Evolutionary conservation across 2,797 vertebrate species (phyloP), one percentile per base, ranked within the genome.

Genomic region (Melanotaenia boesemani): DNA sequence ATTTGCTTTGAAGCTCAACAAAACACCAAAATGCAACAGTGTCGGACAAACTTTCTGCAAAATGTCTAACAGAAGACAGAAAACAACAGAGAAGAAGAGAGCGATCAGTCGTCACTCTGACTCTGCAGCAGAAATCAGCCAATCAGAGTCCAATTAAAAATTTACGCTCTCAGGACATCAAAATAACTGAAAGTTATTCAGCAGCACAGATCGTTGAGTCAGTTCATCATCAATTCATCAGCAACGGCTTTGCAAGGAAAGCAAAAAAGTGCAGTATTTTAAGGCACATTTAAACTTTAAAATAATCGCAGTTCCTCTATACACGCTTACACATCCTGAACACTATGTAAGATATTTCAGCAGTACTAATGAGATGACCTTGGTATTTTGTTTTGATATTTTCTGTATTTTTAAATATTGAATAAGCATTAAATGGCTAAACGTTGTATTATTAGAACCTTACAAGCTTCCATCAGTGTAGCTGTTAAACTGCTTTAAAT

Each of bases 141-240:
- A 89, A 92, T 87, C 87, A 88, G 72, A 77, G 79, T 22, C 79
- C 83, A 88, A 88, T 91, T 83, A 88, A 72, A 46, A 88, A 76
- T 67, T 78, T 77, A 74, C 6, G 16, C 79, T 82, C 76, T 55
- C 6, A 4, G 64, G 67, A 88, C 82, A 76, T 78, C 63, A 83
- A 83, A 77, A 81, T 66, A 84, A 80, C 63, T 80, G 77, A 69
- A 62, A 84, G 80, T 83, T 74, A 84, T 87, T 79, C 72, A 68
- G 56, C 66, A 80, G 72, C 26, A 77, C 73, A 70, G 72, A 72
- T 61, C 34, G 46, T 56, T 71, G 72, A 80, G 79, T 70, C 1
- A 74, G 88, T 89, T 91, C 88, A 83, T 88, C 85, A 86, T 82
- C 30, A 26, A 85, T 86, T 82, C 79, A 80, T 89, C 86, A 87